Evolutionary conservation across 1,140 invertebrate species (phyloP).

Genomic region (Rhynchophorus ferrugineus): DNA sequence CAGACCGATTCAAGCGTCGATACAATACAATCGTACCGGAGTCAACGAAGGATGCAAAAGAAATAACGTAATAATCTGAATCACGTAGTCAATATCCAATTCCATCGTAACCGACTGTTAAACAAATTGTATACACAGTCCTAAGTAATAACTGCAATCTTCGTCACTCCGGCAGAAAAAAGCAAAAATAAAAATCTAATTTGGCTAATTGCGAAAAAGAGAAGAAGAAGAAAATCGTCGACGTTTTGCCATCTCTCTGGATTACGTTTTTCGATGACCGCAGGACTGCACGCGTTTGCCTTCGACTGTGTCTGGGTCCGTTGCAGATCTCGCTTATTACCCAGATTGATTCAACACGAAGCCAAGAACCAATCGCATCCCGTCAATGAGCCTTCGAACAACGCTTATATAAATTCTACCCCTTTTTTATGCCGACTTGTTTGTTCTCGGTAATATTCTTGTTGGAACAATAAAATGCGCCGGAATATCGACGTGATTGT

Average conservation of each 20-base stretch:
- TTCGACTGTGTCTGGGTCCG: too few species aligned
- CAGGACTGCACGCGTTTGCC: background rate
- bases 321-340: background rate
- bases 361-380: background rate
- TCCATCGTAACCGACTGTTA: background rate
- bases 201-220: slow-evolving; percentile 1
- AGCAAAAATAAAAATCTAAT: background rate
- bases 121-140: background rate
- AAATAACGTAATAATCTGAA: background rate
- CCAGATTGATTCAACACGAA: background rate
- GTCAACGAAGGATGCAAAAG: too few species aligned
- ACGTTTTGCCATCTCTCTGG: too few species aligned
- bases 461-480: too few species aligned
- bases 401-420: background rate
- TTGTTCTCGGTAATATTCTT: background rate
- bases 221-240: background rate
- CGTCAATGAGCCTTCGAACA: too few species aligned
- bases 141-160: slow-evolving; percentile 3
- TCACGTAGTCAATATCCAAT: slow-evolving; percentile 4
- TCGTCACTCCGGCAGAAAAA: background rate
- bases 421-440: background rate
- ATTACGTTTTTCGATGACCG: background rate
- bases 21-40: too few species aligned
- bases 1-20: too few species aligned
- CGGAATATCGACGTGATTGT: too few species aligned